Evolutionary conservation across 2,797 vertebrate species (phyloP).

Genomic region (Neosalanx taihuensis): DNA sequence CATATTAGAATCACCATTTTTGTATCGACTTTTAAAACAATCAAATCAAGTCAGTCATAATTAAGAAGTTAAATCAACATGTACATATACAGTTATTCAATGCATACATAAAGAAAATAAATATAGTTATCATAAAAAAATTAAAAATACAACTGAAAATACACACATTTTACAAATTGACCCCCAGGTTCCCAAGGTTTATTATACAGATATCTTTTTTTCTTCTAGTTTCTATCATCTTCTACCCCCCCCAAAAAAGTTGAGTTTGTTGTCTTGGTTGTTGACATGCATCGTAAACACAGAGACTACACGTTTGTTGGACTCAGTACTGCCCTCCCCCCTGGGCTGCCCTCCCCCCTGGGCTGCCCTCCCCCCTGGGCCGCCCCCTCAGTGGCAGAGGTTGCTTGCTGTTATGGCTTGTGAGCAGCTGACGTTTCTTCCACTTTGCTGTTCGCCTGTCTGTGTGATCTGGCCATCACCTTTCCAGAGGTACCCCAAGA

Average conservation of each 20-base stretch:
- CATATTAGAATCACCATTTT: constrained; percentile 74
- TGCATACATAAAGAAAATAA: constrained; percentile 81
- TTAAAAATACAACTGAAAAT: constrained; percentile 81
- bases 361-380: constrained; percentile 43
- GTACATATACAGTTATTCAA: constrained; percentile 77
- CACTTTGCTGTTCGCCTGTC: constrained; percentile 1
- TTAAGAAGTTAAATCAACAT: constrained; percentile 70
- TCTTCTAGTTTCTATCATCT: constrained; percentile 67
- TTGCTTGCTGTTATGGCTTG: constrained; percentile 74
- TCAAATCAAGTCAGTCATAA: constrained; percentile 70
- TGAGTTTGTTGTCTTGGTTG: constrained; percentile 68
- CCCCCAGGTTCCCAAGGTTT: constrained; percentile 69
- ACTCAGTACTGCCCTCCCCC: constrained; percentile 32
- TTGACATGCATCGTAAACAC: constrained; percentile 82
- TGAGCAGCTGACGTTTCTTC: constrained; percentile 61
- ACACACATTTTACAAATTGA: constrained; percentile 84
- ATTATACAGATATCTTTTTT: constrained; percentile 69
- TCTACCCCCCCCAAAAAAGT: constrained; percentile 61
- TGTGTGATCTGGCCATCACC: constrained; percentile 52
- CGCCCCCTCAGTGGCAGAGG: constrained; percentile 39
- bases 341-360: constrained; percentile 31
- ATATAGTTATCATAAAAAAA: constrained; percentile 79
- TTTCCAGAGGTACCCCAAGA: constrained; percentile 38
- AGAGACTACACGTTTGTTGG: constrained; percentile 68
- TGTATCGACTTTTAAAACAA: constrained; percentile 75